These are phyloP conservation scores for Aphyosemion australe DNA, from an alignment of 2,113 vertebrate genomes.

Conservation along the genomic window DNA sequence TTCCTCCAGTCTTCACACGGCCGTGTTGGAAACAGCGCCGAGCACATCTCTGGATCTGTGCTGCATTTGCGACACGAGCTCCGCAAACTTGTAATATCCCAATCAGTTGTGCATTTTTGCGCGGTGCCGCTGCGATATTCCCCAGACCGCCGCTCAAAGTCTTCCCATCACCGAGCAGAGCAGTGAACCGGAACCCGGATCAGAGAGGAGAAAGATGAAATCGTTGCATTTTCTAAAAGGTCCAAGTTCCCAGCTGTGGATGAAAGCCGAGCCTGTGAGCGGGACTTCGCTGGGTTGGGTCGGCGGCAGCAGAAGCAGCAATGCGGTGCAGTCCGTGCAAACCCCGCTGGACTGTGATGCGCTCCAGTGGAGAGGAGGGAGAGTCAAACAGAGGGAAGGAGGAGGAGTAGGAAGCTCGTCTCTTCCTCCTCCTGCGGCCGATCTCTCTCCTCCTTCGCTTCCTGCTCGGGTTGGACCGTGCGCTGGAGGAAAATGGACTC, in stretches of 20 bases:
- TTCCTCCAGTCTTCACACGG: conserved; percentile 61
- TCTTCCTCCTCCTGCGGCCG: conserved; percentile 34
- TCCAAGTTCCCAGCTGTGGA: conserved; percentile 20
- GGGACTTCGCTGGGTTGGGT: conserved; percentile 62
- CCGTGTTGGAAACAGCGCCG: conserved; percentile 47
- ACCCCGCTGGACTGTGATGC: conserved; percentile 55
- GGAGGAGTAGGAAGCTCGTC: conserved; percentile 30
- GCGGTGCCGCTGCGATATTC: conserved; percentile 23
- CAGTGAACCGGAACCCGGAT: conserved; percentile 14
- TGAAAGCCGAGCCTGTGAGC: conserved; percentile 6
- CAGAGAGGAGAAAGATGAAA: background rate
- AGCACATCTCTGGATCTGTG: background rate
- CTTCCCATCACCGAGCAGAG: background rate
- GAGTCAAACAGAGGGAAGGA: conserved; percentile 9
- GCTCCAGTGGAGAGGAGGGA: conserved; percentile 37
- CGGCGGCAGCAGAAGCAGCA: conserved; percentile 57
- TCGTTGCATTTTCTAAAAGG: conserved; percentile 40
- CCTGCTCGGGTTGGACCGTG: conserved; percentile 47
- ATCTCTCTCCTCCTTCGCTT: conserved; percentile 33
- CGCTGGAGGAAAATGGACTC: conserved; percentile 74
- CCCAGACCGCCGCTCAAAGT: background rate
- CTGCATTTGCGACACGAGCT: conserved; percentile 11
- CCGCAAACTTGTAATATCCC: conserved; percentile 51
- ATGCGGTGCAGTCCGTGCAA: conserved; percentile 65
- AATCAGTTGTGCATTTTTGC: too few relatives aligned